Evolutionary conservation across 2,797 vertebrate species (phyloP), one percentile per base, ranked within the genome.

Genomic region (Diplodus sargus): DNA sequence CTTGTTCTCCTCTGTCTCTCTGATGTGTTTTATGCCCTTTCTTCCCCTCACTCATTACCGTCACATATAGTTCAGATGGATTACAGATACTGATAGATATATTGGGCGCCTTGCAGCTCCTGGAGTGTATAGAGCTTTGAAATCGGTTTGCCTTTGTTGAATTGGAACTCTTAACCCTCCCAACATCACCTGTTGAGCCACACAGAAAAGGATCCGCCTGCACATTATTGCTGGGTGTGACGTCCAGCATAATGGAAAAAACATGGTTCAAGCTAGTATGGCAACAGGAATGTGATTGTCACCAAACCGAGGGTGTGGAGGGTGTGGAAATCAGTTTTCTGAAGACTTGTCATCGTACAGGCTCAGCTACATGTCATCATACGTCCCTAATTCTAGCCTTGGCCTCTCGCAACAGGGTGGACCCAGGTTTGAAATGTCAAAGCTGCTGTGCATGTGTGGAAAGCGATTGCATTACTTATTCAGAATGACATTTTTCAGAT

Each of bases 291-390:
- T 83, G 85, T 58, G 42, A 61, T 43, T 58, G 76, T 87, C 70
- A 74, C 63, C 72, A 61, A 75, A 59, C 7, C 0, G 25, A 73
- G 84, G 90, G 92, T 56, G 91, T 90, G 81, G 56, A 45, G 66
- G 89, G 76, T 69, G 85, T 70, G 63, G 61, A 52, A 7, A 20
- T 10, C 20, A 5, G 43, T 15, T 61, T 53, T 45, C 51, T 49
- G 13, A 58, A 14, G 34, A 53, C 23, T 59, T 89, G 87, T 90
- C 82, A 76, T 82, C 82, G 16, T 76, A 84, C 85, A 3, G 12
- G 86, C 78, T 89, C 75, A 25, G 78, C 70, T 74, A 42, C 87
- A 74, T 70, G 74, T 88, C 80, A 84, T 88, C 80, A 82, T 30
- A 20, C 59, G 63, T 72, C 61, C 34, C 70, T 82, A 75, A 76